Conservation (phyloP, 2,113 vertebrate genomes). For the Cyprinus carpio region DNA sequence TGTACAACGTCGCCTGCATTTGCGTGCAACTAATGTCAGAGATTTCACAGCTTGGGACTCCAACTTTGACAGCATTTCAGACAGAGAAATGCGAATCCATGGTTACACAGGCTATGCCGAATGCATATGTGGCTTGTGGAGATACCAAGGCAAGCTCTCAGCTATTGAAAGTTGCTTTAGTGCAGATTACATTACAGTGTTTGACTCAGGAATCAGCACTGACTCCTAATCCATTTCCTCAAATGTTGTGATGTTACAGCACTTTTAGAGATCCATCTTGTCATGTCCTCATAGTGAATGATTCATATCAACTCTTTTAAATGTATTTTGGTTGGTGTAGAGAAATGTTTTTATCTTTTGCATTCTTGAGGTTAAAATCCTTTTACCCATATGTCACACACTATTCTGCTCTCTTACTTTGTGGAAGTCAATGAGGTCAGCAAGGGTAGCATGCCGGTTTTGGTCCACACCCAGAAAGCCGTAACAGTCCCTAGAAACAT, state of each 20-base stretch:
- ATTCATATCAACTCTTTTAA: not conserved
- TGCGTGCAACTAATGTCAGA: slow-evolving; percentile 46
- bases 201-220: not conserved
- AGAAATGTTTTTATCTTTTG: not conserved
- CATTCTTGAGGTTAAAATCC: not conserved
- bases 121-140: not conserved
- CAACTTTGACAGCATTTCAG: slow-evolving; percentile 30
- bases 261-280: not conserved
- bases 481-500: slow-evolving; percentile 82
- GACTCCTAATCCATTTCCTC: not conserved
- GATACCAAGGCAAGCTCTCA: slow-evolving; percentile 15
- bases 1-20: slow-evolving; percentile 30
- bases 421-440: slow-evolving; percentile 85
- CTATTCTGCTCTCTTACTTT: slow-evolving; percentile 70
- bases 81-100: slow-evolving; percentile 35
- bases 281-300: not conserved
- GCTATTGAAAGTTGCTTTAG: not conserved
- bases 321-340: not conserved
- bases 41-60: slow-evolving; percentile 44
- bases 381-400: not conserved
- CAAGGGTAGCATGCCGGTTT: slow-evolving; percentile 79
- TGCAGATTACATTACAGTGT: not conserved
- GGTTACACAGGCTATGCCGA: slow-evolving; percentile 18
- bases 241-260: not conserved
- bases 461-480: slow-evolving; percentile 85